Percentiles rank a stretch among this genome's conserved stretches.
These are phyloP conservation scores for Premnoplex brunnescens DNA, from an alignment of 2,797 vertebrate genomes.

Conservation along the genomic window DNA sequence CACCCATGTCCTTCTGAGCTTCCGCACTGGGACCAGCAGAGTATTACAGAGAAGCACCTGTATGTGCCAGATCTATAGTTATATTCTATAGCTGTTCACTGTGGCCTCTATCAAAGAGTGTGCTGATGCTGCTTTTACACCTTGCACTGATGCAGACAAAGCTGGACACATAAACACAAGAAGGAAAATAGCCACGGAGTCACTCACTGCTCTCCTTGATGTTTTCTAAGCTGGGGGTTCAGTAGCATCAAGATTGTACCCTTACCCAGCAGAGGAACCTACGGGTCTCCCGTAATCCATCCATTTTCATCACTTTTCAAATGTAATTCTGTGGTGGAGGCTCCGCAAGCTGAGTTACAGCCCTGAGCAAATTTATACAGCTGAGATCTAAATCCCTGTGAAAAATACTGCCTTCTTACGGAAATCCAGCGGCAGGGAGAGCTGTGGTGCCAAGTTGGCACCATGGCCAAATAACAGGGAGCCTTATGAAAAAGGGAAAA, in stretches of 20 bases:
- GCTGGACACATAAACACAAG: neutral
- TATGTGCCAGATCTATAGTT: neutral
- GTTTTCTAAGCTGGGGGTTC: neutral
- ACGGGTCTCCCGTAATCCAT: neutral
- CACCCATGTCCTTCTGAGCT: neutral
- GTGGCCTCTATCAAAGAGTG: neutral
- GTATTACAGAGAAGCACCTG: neutral
- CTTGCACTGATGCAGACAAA: neutral
- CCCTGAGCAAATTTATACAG: slow-evolving; percentile 44
- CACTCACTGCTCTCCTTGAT: neutral
- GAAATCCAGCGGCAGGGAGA: slow-evolving; percentile 26
- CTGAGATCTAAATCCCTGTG: slow-evolving; percentile 48
- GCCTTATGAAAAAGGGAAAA: slow-evolving; percentile 48
- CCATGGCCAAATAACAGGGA: slow-evolving; percentile 31
- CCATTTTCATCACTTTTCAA: slow-evolving; percentile 16
- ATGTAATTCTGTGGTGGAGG: neutral
- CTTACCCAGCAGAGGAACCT: neutral
- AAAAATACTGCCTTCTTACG: slow-evolving; percentile 49
- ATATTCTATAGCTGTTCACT: neutral
- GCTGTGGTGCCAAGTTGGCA: slow-evolving; percentile 43
- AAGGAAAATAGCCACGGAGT: neutral
- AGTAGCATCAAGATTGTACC: neutral
- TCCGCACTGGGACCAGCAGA: neutral
- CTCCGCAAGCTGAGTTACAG: neutral
- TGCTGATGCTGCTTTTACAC: neutral